Evolutionary conservation across 2,113 vertebrate genomes (phyloP).

Genomic region (Lophius piscatorius): DNA sequence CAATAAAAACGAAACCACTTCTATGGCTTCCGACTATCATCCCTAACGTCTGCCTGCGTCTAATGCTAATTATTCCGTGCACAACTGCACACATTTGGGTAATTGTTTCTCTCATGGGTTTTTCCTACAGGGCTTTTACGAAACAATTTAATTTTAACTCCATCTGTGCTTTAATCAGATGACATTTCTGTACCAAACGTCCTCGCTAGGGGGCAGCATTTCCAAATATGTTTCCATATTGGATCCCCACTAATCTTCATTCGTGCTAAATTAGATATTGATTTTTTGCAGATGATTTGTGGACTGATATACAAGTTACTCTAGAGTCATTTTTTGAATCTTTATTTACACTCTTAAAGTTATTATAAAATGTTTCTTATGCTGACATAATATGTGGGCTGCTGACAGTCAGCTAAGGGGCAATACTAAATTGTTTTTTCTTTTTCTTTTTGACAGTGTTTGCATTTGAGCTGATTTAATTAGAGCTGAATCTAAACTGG

Average conservation of each 20-base stretch:
- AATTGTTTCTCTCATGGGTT: background rate
- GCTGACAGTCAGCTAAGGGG: constrained; percentile 6
- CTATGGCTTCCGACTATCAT: too few species aligned
- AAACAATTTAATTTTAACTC: too few species aligned
- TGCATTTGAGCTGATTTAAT: too few species aligned
- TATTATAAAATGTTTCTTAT: too few species aligned
- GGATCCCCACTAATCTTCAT: background rate
- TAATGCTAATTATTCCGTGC: too few species aligned
- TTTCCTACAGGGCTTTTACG: too few species aligned
- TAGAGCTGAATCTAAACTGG: too few species aligned
- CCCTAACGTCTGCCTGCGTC: too few species aligned
- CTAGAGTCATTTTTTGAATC: too few species aligned
- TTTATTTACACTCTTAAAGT: too few species aligned
- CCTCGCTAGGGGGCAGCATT: constrained; percentile 72
- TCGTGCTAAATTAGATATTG: background rate
- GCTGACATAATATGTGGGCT: background rate
- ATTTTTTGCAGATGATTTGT: background rate
- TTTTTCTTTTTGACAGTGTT: background rate
- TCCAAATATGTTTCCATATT: constrained; percentile 15
- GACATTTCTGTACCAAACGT: background rate
- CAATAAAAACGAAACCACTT: background rate
- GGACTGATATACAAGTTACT: too few species aligned
- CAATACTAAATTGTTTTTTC: constrained; percentile 10
- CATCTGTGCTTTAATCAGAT: too few species aligned
- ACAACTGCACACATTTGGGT: background rate